These are phyloP conservation scores for Nyctibius grandis DNA, from an alignment of 2,797 vertebrate genomes.

Conservation along the genomic window DNA sequence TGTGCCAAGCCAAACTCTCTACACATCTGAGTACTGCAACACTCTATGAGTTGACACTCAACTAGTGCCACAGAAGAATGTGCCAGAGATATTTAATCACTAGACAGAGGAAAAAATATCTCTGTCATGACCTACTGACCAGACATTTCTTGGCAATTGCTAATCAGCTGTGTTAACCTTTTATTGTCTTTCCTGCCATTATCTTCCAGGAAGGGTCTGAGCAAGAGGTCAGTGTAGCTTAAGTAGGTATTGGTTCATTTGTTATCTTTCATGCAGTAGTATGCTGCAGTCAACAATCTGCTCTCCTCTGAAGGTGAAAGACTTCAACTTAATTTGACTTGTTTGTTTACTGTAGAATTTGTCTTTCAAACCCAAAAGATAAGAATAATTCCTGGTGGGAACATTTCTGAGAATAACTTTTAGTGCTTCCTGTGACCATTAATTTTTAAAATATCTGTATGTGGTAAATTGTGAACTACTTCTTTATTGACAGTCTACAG, in stretches of 20 bases:
- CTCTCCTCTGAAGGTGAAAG: neutral
- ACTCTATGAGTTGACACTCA: neutral
- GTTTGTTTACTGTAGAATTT: neutral
- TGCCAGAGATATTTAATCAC: neutral
- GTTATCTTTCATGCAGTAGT: neutral
- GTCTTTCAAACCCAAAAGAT: neutral
- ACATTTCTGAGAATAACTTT: neutral
- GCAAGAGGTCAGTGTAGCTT: neutral
- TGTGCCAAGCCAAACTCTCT: neutral
- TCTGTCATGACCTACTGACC: conserved; percentile 4
- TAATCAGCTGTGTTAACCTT: neutral
- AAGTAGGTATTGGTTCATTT: neutral
- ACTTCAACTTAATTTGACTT: neutral
- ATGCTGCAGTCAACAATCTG: neutral
- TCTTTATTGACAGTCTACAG: neutral
- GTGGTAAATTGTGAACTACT: neutral
- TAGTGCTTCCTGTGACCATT: neutral
- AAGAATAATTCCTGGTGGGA: neutral
- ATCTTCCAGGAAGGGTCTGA: conserved; percentile 48
- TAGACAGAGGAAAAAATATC: neutral
- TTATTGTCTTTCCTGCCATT: neutral
- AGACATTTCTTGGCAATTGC: conserved; percentile 47
- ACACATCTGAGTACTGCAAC: neutral
- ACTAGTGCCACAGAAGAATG: neutral
- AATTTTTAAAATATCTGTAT: neutral